Percentiles rank a stretch among this genome's conserved stretches.
Conservation (phyloP, 1,140 invertebrate species). For the Aleiodes sp. region DNA sequence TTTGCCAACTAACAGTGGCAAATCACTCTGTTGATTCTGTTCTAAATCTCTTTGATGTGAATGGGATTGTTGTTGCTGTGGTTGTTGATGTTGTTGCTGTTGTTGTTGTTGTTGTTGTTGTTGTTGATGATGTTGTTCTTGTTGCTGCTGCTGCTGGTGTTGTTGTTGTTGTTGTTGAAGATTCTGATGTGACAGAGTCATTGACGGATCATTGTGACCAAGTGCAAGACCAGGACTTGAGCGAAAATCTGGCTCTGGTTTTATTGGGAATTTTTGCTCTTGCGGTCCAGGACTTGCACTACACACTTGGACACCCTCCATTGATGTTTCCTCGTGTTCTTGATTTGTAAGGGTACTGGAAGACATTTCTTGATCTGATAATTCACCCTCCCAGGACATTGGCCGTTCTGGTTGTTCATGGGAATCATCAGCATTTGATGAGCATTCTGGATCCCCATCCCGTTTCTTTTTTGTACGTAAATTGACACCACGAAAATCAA, state of each 20-base stretch:
- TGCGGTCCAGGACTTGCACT: conserved; percentile 58
- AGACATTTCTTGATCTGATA: conserved; percentile 79
- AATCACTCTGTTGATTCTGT: conserved; percentile 63
- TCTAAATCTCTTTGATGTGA: conserved; percentile 47
- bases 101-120: conserved; percentile 43
- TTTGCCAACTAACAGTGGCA: conserved; percentile 72
- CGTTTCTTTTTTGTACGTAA: conserved; percentile 68
- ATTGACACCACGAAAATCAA: conserved; percentile 69
- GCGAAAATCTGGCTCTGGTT: conserved; percentile 61
- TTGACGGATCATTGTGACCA: conserved; percentile 52
- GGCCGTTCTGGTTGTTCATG: conserved; percentile 71
- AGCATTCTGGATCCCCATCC: conserved; percentile 47
- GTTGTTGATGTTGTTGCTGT: conserved; percentile 47
- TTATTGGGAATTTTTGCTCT: conserved; percentile 61
- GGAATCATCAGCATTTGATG: conserved; percentile 49
- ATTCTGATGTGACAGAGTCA: conserved; percentile 56
- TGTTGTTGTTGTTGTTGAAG: conserved; percentile 47
- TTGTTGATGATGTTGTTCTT: conserved; percentile 46
- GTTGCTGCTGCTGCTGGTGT: conserved; percentile 35
- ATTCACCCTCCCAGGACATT: conserved; percentile 92
- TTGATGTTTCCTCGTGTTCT: conserved; percentile 66
- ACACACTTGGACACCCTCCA: conserved; percentile 67
- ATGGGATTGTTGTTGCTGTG: conserved; percentile 49
- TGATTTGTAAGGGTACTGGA: conserved; percentile 65
- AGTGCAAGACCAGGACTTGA: conserved; percentile 56